A percentile compares a stretch with the other conserved stretches of the same genome.
These are phyloP conservation scores for Bombus picipes DNA, from an alignment of 1,140 invertebrate genomes.

Conservation along the genomic window DNA sequence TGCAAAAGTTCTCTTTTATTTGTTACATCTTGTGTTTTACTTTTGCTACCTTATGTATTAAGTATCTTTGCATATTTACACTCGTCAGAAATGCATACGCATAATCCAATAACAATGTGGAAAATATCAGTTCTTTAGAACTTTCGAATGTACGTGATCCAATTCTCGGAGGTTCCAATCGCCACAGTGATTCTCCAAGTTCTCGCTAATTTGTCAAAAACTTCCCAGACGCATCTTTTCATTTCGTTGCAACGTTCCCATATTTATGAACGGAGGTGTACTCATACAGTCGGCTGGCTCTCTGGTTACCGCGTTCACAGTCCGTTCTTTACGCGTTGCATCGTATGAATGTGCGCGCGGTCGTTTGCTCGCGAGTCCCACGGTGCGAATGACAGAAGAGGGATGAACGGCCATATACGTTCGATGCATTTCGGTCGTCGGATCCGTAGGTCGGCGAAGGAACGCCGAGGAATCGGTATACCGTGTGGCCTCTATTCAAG, in stretches of 20 bases:
- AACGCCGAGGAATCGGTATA: neutral
- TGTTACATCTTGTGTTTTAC: no score
- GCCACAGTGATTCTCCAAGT: no score
- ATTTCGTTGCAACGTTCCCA: neutral
- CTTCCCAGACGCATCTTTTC: no score
- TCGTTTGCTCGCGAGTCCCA: neutral
- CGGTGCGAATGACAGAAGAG: conserved; percentile 66
- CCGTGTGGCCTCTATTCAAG: conserved; percentile 45
- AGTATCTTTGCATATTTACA: no score
- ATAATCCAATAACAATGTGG: no score
- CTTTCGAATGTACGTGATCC: no score
- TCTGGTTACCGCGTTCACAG: neutral
- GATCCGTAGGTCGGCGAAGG: conserved; percentile 49
- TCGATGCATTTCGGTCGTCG: conserved; percentile 56
- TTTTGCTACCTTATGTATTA: no score
- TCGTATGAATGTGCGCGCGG: neutral
- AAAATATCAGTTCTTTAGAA: no score
- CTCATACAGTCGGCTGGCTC: conserved; percentile 10
- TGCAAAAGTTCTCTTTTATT: no score
- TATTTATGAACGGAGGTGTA: neutral
- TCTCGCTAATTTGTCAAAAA: no score
- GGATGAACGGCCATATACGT: conserved; percentile 29
- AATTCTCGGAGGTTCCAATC: no score
- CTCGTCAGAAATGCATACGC: no score
- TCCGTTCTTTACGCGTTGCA: neutral